Evolutionary conservation across 2,888 invertebrate species (phyloP), one percentile per base, ranked within the genome.

Genomic region (Biston stratarius): DNA sequence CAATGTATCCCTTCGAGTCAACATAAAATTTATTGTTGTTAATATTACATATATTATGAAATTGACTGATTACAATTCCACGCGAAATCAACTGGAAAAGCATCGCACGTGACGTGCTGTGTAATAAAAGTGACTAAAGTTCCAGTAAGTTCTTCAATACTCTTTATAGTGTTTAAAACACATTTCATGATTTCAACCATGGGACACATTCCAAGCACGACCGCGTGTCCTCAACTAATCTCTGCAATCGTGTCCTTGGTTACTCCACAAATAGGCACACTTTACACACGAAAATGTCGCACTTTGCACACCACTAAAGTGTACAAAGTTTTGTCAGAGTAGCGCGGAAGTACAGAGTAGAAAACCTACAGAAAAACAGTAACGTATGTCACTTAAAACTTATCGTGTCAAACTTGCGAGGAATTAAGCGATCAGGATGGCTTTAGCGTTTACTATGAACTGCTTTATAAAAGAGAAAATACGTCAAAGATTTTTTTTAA

Each of bases 181-280:
- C n/a, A 8, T n/a, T 1, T 7, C 47, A 33, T 49, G 33, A 24
- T 6, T 33, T 11, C 12, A 49, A 49, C 10, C 12, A 49, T 49
- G 36, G 14, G 11, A 9, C 6, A 53, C 38, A 52, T n/a, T 36
- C 14, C 36, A 38, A 38, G 11, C 49, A 12, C 52, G 34, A 42
- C 55, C 55, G 7, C 55, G 40, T 7, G 55, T 42, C 55, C 55
- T 15, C 10, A 8, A 24, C 24, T 42, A 55, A 55, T 55, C 42
- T 55, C 40, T 12, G 24, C 11, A 14, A 55, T 24, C 55, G 55
- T 55, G 55, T 15, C n/a, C n/a, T 11, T 34, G n/a, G 9, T 11
- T 42, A 42, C 55, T 55, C 24, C 24, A 42, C 34, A 24, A 55
- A 42, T 55, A 38, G 55, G 12, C 55, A 42, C 40, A 15, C 15